Evolutionary conservation across 2,113 vertebrate genomes (phyloP).

Genomic region (Sander lucioperca): DNA sequence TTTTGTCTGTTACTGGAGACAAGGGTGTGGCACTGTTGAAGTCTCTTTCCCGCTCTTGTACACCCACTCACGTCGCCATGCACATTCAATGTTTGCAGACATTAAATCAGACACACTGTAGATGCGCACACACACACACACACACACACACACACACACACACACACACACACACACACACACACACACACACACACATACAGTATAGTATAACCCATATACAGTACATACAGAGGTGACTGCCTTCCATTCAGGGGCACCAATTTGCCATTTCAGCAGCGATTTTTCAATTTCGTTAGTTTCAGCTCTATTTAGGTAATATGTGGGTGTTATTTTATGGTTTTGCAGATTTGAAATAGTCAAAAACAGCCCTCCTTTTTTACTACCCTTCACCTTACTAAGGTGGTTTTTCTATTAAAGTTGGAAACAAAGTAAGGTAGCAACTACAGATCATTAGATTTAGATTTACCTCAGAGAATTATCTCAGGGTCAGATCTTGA

Average conservation of each 20-base stretch:
- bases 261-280: conserved; percentile 64
- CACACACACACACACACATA: conserved; percentile 10
- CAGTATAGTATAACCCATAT: neutral
- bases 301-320: conserved; percentile 61
- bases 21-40: conserved; percentile 88
- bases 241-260: conserved; percentile 66
- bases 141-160: neutral
- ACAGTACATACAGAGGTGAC: conserved; percentile 5
- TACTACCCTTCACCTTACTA: conserved; percentile 57
- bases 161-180: conserved; percentile 23
- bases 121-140: conserved; percentile 3
- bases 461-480: conserved; percentile 76
- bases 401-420: conserved; percentile 67
- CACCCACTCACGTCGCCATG: conserved; percentile 31
- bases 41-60: conserved; percentile 73
- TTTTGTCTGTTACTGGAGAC: conserved; percentile 86
- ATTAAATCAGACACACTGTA: conserved; percentile 49
- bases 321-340: conserved; percentile 64
- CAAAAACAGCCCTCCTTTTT: conserved; percentile 47
- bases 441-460: conserved; percentile 80
- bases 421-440: conserved; percentile 71
- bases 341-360: conserved; percentile 58
- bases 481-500: conserved; percentile 79
- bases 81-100: conserved; percentile 38
- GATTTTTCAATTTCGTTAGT: conserved; percentile 62